Percentiles rank a stretch among this genome's conserved stretches.
These are phyloP conservation scores for Huso huso DNA, from an alignment of 2,797 vertebrate species.

Conservation along the genomic window DNA sequence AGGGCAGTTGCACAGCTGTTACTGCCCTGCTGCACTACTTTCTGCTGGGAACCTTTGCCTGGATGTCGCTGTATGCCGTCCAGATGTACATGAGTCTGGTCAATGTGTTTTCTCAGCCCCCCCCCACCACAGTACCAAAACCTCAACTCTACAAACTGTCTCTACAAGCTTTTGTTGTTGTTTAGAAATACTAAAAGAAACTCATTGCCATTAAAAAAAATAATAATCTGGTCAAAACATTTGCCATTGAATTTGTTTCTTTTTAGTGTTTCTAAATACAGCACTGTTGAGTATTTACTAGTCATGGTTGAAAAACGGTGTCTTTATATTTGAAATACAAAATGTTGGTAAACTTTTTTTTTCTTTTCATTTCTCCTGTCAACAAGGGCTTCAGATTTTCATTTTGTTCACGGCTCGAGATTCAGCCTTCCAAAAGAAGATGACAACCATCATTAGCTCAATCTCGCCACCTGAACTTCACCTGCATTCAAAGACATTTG, in stretches of 20 bases:
- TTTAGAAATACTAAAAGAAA: no score
- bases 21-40: conserved; percentile 56
- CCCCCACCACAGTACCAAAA: conserved; percentile 20
- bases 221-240: no score
- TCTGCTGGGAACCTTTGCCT: conserved; percentile 52
- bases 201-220: no score
- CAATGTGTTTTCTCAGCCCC: conserved; percentile 11
- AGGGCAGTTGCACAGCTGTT: conserved; percentile 26
- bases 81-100: conserved; percentile 49
- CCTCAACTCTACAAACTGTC: neutral
- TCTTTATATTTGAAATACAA: neutral
- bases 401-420: conserved; percentile 41
- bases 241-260: no score
- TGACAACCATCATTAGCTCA: neutral
- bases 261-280: no score
- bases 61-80: conserved; percentile 43
- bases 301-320: neutral
- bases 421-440: conserved; percentile 18
- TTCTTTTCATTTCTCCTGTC: conserved; percentile 2
- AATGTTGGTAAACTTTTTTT: neutral
- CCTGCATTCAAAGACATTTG: conserved; percentile 14
- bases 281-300: no score
- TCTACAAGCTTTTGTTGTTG: no score
- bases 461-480: neutral
- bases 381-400: conserved; percentile 52